These are phyloP conservation scores for Hormaphis cornu DNA, from an alignment of 1,140 invertebrate species.

Conservation along the genomic window DNA sequence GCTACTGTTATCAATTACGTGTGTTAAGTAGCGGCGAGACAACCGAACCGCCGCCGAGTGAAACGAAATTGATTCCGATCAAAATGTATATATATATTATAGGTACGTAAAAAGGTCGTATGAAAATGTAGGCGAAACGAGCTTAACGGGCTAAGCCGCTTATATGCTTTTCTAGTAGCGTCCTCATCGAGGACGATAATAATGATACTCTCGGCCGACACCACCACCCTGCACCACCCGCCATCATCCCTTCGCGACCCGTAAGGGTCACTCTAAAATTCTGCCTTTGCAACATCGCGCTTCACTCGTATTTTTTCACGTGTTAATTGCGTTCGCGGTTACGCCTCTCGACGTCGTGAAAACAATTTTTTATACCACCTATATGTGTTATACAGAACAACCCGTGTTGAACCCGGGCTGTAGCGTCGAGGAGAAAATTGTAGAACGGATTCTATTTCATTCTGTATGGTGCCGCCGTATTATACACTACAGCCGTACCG, in stretches of 20 bases:
- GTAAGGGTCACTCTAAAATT: too few relatives aligned
- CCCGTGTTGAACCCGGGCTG: too few relatives aligned
- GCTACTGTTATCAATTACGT: too few relatives aligned
- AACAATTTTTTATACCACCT: background rate
- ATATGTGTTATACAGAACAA: background rate
- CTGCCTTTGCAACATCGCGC: too few relatives aligned
- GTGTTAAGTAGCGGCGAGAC: too few relatives aligned
- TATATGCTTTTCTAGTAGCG: background rate
- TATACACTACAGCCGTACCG: too few relatives aligned
- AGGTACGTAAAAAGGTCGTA: background rate
- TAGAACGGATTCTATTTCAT: too few relatives aligned
- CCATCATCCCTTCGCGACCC: background rate
- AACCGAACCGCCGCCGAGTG: background rate
- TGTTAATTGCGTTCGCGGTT: background rate
- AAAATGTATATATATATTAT: too few relatives aligned
- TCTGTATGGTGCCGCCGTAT: too few relatives aligned
- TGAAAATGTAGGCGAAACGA: background rate
- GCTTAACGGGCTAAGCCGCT: slow-evolving; percentile 9
- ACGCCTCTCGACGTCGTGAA: background rate
- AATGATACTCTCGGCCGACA: background rate
- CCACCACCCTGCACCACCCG: background rate
- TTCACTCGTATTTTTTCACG: background rate
- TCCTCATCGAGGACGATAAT: background rate
- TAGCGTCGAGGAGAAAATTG: too few relatives aligned
- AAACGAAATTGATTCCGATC: background rate